phyloP scores from a whole-genome alignment of 2,888 invertebrate species.

The Limenitis camilla region DNA sequence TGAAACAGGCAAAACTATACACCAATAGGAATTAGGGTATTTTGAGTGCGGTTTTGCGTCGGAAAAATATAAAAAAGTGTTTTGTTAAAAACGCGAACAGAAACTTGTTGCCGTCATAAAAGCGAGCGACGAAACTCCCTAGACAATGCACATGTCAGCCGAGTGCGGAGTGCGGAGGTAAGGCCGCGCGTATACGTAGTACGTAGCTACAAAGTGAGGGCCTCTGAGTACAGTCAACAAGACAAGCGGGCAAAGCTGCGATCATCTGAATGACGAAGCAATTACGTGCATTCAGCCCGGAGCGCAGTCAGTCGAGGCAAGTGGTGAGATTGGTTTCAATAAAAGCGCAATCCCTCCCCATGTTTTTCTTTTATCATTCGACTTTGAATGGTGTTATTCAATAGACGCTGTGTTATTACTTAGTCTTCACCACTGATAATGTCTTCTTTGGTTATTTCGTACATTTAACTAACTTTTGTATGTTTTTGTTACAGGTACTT shows the following conservation, averaged over 20 bases:
- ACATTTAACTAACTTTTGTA: neutral
- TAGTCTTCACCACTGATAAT: conserved; percentile 22
- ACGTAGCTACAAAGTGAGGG: no score
- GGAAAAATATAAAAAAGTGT: conserved; percentile 27
- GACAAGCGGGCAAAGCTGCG: conserved; percentile 60
- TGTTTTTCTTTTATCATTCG: conserved; percentile 71
- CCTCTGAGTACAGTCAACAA: conserved; percentile 59
- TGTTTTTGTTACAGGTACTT: neutral
- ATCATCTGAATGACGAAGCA: conserved; percentile 72
- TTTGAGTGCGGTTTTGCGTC: conserved; percentile 26
- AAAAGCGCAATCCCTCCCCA: conserved; percentile 68
- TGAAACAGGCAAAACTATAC: conserved; percentile 29
- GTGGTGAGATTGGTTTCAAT: conserved; percentile 73
- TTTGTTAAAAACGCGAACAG: conserved; percentile 31
- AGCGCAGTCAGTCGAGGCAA: conserved; percentile 65
- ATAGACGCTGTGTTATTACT: conserved; percentile 32
- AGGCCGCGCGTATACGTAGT: conserved; percentile 54
- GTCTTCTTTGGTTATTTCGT: conserved; percentile 10
- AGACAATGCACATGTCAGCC: conserved; percentile 58
- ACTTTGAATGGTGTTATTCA: conserved; percentile 64
- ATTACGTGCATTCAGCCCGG: conserved; percentile 66
- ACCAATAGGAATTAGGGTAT: conserved; percentile 30
- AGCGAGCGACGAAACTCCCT: conserved; percentile 44
- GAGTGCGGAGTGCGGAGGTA: no score
- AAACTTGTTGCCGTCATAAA: conserved; percentile 52